phyloP scores from a whole-genome alignment of 2,113 vertebrate genomes.

The Serilophus lunatus region DNA sequence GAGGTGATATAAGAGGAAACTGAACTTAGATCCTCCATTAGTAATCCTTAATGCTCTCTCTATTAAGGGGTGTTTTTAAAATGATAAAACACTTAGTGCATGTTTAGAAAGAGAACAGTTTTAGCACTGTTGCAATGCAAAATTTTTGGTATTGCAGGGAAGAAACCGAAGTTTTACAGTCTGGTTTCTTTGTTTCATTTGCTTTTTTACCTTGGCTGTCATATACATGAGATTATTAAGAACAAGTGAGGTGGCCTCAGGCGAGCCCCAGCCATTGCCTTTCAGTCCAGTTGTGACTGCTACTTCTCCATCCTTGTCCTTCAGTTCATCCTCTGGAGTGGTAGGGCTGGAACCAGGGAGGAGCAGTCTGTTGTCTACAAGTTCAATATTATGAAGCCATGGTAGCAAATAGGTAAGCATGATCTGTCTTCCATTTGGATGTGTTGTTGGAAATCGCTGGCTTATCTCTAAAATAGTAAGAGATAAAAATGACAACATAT shows the following conservation, averaged over 20 bases:
- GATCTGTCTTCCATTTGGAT: conserved; percentile 94
- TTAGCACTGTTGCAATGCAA: not conserved
- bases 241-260: conserved; percentile 93
- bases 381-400: conserved; percentile 96
- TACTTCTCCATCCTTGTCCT: conserved; percentile 76
- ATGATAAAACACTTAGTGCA: not conserved
- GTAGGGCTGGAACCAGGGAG: conserved; percentile 91
- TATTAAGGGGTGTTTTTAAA: not conserved
- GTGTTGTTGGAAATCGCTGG: conserved; percentile 94
- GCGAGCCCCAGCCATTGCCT: conserved; percentile 95
- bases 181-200: not conserved
- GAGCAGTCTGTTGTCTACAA: conserved; percentile 92
- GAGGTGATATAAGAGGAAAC: not conserved
- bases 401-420: conserved; percentile 97
- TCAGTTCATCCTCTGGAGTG: conserved; percentile 88
- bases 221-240: conserved; percentile 99
- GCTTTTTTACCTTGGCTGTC: conserved; percentile 91
- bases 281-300: conserved; percentile 79
- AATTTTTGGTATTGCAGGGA: not conserved
- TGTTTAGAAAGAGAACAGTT: not conserved
- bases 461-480: conserved; percentile 84
- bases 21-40: not conserved
- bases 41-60: not conserved
- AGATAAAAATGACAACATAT: not conserved
- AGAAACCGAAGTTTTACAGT: not conserved